Evolutionary conservation across 2,797 vertebrate species (phyloP).

Genomic region (Anguilla anguilla): DNA sequence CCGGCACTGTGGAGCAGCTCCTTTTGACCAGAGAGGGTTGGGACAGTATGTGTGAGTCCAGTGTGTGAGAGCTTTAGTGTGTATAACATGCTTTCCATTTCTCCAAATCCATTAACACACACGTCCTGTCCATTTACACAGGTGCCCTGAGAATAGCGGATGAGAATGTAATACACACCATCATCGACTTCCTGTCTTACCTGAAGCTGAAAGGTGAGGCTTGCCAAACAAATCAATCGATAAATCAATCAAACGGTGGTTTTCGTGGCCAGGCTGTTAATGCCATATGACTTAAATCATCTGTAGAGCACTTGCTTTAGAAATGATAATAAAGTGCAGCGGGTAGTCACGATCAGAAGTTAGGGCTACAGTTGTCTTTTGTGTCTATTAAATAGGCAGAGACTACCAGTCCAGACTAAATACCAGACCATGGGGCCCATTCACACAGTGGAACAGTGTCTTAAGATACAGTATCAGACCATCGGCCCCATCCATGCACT

Average conservation of each 20-base stretch:
- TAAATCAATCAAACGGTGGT: neutral
- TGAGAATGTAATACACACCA: slow-evolving; percentile 76
- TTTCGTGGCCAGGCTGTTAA: no score
- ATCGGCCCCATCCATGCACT: neutral
- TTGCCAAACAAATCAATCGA: neutral
- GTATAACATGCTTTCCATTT: neutral
- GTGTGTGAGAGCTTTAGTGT: neutral
- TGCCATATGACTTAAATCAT: no score
- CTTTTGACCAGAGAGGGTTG: neutral
- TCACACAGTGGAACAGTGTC: neutral
- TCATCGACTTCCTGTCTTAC: slow-evolving; percentile 89
- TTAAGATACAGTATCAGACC: neutral
- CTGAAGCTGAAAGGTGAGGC: slow-evolving; percentile 88
- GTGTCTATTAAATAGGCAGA: no score
- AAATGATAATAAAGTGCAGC: neutral
- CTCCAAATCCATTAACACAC: neutral
- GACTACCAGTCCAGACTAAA: neutral
- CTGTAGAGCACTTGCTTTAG: neutral
- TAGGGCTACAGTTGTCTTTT: no score
- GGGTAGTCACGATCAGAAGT: neutral
- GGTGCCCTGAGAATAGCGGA: slow-evolving; percentile 77
- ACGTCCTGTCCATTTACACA: slow-evolving; percentile 52
- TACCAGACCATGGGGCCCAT: neutral
- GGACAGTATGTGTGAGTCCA: neutral
- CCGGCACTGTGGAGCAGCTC: neutral